phyloP scores from a whole-genome alignment of 2,888 invertebrate genomes.

The Galerucella calmariensis region DNA sequence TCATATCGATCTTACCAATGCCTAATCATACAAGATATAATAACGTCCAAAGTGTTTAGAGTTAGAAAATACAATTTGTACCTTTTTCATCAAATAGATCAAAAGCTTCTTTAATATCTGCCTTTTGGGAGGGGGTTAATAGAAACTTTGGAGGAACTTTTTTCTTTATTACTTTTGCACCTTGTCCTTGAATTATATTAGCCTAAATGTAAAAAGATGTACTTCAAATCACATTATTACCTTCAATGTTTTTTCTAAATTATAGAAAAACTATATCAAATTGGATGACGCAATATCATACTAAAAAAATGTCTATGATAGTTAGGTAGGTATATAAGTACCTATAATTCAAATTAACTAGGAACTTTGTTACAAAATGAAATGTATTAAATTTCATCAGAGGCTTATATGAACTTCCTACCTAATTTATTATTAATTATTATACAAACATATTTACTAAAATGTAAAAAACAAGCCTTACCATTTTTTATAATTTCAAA shows the following conservation, averaged over 20 bases:
- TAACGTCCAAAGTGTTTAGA: not conserved
- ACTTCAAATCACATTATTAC: not conserved
- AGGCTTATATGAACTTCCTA: too few species aligned
- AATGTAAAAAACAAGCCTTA: not conserved
- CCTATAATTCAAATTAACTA: too few species aligned
- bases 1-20: slow-evolving; percentile 88
- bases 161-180: slow-evolving; percentile 2
- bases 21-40: slow-evolving; percentile 50
- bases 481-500: slow-evolving; percentile 2
- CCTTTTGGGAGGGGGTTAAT: slow-evolving; percentile 87
- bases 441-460: too few species aligned
- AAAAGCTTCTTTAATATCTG: slow-evolving; percentile 95
- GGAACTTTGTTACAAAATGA: too few species aligned
- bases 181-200: not conserved
- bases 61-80: not conserved
- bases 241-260: too few species aligned
- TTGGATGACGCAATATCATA: too few species aligned
- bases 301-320: too few species aligned
- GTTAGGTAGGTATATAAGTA: too few species aligned
- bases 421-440: too few species aligned
- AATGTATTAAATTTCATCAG: too few species aligned
- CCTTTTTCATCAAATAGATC: slow-evolving; percentile 91
- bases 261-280: too few species aligned
- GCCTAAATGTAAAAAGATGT: not conserved
- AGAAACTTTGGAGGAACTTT: slow-evolving; percentile 75